These are phyloP conservation scores for Xanthia icteritia DNA, from an alignment of 2,888 invertebrate genomes.

Conservation along the genomic window DNA sequence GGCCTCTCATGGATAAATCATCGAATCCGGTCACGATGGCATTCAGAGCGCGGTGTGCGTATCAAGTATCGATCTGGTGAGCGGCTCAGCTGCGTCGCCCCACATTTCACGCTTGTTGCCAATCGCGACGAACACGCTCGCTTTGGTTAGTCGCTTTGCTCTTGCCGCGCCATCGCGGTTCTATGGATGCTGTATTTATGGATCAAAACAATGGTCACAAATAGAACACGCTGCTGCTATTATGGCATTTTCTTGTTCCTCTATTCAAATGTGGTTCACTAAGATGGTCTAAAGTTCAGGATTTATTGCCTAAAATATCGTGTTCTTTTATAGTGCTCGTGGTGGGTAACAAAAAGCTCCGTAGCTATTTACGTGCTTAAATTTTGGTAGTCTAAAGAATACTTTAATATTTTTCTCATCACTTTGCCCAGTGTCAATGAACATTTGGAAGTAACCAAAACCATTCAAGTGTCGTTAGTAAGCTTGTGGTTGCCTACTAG, in stretches of 20 bases:
- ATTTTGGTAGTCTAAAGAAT: slow-evolving; percentile 6
- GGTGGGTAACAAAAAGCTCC: neutral
- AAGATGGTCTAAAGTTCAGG: slow-evolving; percentile 49
- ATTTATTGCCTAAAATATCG: slow-evolving; percentile 45
- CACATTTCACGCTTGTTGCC: slow-evolving; percentile 85
- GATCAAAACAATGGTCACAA: slow-evolving; percentile 74
- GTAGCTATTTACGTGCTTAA: slow-evolving; percentile 11
- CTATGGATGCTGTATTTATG: slow-evolving; percentile 69
- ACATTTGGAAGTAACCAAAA: slow-evolving; percentile 18
- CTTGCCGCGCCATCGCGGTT: slow-evolving; percentile 64
- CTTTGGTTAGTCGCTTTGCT: slow-evolving; percentile 70
- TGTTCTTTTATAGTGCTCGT: slow-evolving; percentile 19
- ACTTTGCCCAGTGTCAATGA: neutral
- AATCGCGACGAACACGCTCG: slow-evolving; percentile 78
- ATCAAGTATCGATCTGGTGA: slow-evolving; percentile 88
- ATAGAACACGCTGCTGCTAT: slow-evolving; percentile 67
- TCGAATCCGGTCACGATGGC: slow-evolving; percentile 82
- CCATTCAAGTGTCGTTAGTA: slow-evolving; percentile 41
- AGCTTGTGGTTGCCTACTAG: slow-evolving; percentile 37
- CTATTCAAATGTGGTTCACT: slow-evolving; percentile 58
- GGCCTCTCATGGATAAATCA: slow-evolving; percentile 73
- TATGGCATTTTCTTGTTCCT: slow-evolving; percentile 68
- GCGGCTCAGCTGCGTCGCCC: slow-evolving; percentile 84
- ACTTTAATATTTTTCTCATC: slow-evolving; percentile 1
- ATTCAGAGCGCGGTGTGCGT: slow-evolving; percentile 86